A percentile compares a stretch with the other conserved stretches of the same genome.
Evolutionary conservation across 2,797 vertebrate species (phyloP).

Genomic region (Cephalopachus bancanus): DNA sequence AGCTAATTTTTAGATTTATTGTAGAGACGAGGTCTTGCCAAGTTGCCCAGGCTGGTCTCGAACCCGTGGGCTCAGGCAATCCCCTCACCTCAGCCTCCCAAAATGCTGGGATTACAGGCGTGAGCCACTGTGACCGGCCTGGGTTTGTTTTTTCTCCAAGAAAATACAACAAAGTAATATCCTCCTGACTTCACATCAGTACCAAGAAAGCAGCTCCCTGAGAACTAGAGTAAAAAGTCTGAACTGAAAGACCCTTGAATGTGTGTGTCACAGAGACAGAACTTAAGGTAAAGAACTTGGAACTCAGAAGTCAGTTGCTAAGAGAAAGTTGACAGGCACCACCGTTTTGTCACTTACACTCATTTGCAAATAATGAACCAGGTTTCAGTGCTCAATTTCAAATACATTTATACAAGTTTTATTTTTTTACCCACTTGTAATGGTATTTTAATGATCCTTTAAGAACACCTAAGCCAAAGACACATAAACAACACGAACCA

Average conservation of each 20-base stretch:
- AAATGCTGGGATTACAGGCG: too few species aligned
- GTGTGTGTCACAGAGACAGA: slow-evolving; percentile 46
- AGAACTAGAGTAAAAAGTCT: neutral
- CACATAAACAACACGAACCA: neutral
- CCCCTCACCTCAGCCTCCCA: too few species aligned
- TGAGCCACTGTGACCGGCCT: too few species aligned
- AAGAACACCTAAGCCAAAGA: slow-evolving; percentile 10
- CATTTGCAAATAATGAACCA: slow-evolving; percentile 37
- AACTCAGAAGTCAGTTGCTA: slow-evolving; percentile 42
- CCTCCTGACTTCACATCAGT: slow-evolving; percentile 30
- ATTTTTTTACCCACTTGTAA: neutral
- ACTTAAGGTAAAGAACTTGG: slow-evolving; percentile 39
- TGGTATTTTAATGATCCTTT: slow-evolving; percentile 30
- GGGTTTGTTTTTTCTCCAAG: neutral
- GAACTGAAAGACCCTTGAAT: slow-evolving; percentile 41
- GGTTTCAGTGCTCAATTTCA: neutral
- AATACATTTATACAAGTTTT: slow-evolving; percentile 18
- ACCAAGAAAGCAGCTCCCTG: slow-evolving; percentile 48
- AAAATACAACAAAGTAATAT: neutral
- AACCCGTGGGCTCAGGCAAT: too few species aligned
- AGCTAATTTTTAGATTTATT: too few species aligned
- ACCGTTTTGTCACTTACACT: slow-evolving; percentile 1
- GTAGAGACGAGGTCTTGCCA: too few species aligned
- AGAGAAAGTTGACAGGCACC: neutral
- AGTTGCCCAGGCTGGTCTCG: too few species aligned